phyloP scores from a whole-genome alignment of 2,797 vertebrate species.

The Loriculus beryllinus region DNA sequence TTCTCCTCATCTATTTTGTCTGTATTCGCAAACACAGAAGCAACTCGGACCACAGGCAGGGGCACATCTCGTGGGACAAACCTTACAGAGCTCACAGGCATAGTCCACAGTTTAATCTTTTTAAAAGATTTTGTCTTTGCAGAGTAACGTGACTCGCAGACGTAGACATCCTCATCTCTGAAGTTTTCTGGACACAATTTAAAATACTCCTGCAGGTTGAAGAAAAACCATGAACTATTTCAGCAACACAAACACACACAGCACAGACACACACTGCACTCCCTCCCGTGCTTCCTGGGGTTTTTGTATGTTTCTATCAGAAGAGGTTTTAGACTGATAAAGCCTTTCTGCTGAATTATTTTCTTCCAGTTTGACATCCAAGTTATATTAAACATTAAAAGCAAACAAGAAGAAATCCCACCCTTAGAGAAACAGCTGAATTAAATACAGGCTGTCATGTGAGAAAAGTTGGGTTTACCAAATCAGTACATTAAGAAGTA shows the following conservation, averaged over 20 bases:
- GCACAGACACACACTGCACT: not conserved
- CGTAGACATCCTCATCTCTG: conserved; percentile 91
- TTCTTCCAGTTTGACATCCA: not conserved
- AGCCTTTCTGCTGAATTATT: not conserved
- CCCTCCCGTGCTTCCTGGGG: not conserved
- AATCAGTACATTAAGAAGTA: not conserved
- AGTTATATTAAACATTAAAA: not conserved
- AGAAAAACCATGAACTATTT: not conserved
- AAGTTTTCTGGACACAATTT: conserved; percentile 95
- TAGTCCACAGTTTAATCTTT: conserved; percentile 98
- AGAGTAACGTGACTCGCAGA: conserved; percentile 97
- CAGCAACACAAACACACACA: not conserved
- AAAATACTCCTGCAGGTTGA: conserved; percentile 88
- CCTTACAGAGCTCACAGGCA: conserved; percentile 93
- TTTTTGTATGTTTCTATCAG: not conserved
- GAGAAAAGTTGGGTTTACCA: not conserved
- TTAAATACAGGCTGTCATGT: not conserved
- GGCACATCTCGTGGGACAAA: conserved; percentile 90
- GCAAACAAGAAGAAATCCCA: not conserved
- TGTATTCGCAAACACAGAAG: conserved; percentile 92
- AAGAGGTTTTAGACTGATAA: not conserved
- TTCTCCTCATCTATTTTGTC: conserved; percentile 89
- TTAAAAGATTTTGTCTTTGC: conserved; percentile 98
- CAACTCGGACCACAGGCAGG: conserved; percentile 93
- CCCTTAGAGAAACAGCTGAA: not conserved